phyloP scores from a whole-genome alignment of 2,888 invertebrate species.

The Endomychus coccineus region DNA sequence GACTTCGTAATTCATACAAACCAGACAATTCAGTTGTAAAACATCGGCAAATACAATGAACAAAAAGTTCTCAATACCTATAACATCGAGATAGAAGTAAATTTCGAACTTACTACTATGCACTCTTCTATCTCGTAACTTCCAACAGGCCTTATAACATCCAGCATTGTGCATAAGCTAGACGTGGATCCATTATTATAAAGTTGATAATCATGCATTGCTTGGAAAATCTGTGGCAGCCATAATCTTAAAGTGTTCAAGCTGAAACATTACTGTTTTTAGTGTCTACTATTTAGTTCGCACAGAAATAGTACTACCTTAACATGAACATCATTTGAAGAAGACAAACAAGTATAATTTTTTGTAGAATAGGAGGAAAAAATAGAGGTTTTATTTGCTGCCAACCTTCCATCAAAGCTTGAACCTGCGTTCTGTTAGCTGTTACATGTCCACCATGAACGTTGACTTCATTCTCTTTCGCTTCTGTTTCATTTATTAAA shows the following conservation, averaged over 20 bases:
- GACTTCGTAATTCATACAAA: too few species aligned
- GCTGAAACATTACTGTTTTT: constrained; percentile 37
- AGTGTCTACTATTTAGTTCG: background rate
- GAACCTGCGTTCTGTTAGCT: constrained; percentile 18
- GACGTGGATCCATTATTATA: constrained; percentile 34
- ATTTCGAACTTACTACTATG: constrained; percentile 21
- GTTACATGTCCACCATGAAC: constrained; percentile 37
- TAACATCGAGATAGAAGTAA: too few species aligned
- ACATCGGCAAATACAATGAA: too few species aligned
- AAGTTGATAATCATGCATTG: constrained; percentile 46
- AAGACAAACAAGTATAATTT: constrained; percentile 55
- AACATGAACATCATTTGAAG: constrained; percentile 60
- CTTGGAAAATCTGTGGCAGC: constrained; percentile 79
- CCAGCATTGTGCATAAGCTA: constrained; percentile 44
- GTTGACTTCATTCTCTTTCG: background rate
- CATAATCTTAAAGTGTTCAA: constrained; percentile 76
- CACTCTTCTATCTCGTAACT: constrained; percentile 17
- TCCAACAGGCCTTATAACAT: constrained; percentile 41
- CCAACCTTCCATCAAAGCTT: constrained; percentile 46
- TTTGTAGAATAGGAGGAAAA: constrained; percentile 51
- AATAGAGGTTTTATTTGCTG: constrained; percentile 60
- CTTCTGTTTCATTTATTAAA: constrained; percentile 31
- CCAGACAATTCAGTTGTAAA: too few species aligned
- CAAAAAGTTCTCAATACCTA: too few species aligned
- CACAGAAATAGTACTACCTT: constrained; percentile 48